Percentiles rank a stretch among this genome's conserved stretches.
phyloP scores from a whole-genome alignment of 2,113 vertebrate species.

The Echinops telfairi region DNA sequence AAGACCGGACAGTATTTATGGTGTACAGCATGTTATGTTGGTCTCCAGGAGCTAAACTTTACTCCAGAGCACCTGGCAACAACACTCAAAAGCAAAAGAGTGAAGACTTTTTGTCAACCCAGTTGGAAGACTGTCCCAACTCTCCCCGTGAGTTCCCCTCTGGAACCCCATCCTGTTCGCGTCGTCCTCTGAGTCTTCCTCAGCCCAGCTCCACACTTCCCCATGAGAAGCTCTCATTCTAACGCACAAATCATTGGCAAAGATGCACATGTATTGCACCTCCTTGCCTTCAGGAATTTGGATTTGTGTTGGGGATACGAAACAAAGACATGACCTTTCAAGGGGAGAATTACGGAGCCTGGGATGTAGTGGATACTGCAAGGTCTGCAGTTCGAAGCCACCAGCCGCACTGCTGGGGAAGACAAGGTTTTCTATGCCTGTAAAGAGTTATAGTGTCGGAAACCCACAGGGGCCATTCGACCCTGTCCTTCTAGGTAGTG shows the following conservation, averaged over 20 bases:
- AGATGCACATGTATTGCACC: background rate
- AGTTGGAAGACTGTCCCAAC: background rate
- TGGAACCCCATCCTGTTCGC: too few relatives aligned
- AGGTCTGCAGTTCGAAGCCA: too few relatives aligned
- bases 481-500: too few relatives aligned
- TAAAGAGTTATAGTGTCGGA: too few relatives aligned
- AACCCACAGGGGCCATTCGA: too few relatives aligned
- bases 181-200: background rate
- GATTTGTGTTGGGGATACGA: slow-evolving; percentile 28
- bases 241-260: slow-evolving; percentile 31
- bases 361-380: too few relatives aligned
- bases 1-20: too few relatives aligned
- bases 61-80: too few relatives aligned
- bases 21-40: too few relatives aligned
- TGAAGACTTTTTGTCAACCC: background rate
- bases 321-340: slow-evolving; percentile 33
- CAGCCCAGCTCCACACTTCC: background rate
- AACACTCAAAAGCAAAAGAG: background rate
- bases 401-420: too few relatives aligned
- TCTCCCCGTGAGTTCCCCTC: background rate
- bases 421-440: too few relatives aligned
- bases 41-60: too few relatives aligned
- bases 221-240: slow-evolving; percentile 25
- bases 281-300: slow-evolving; percentile 53
- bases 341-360: background rate